Conservation (phyloP, 2,113 vertebrate species). For the Orthonyx spaldingii region DNA sequence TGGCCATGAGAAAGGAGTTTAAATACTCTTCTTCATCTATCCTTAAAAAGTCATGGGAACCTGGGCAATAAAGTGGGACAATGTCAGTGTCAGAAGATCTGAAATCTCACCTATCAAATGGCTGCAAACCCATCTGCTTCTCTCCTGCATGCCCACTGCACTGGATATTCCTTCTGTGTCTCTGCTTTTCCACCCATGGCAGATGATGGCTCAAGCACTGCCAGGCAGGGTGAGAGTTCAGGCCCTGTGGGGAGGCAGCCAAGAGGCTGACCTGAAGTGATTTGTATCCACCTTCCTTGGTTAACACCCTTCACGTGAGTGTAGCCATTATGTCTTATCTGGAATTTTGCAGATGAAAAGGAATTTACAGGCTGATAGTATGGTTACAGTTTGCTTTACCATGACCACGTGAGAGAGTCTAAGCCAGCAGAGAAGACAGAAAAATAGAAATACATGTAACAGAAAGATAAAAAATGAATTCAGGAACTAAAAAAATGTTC, state of each 20-base stretch:
- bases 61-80: background rate
- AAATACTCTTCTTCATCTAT: background rate
- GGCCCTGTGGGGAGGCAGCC: background rate
- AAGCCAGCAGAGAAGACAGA: background rate
- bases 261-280: background rate
- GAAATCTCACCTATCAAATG: fast-evolving
- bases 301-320: background rate
- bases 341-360: background rate
- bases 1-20: background rate
- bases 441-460: background rate
- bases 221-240: background rate
- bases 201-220: background rate
- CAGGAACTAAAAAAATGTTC: background rate
- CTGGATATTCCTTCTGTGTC: background rate
- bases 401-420: background rate
- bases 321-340: fast-evolving
- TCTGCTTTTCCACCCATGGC: background rate
- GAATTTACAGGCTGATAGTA: background rate
- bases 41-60: background rate
- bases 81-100: background rate
- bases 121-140: background rate
- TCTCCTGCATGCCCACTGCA: fast-evolving
- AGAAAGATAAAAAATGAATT: background rate
- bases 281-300: background rate
- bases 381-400: background rate